These are phyloP conservation scores for Tapirus terrestris DNA, from an alignment of 2,113 vertebrate genomes.

Conservation along the genomic window DNA sequence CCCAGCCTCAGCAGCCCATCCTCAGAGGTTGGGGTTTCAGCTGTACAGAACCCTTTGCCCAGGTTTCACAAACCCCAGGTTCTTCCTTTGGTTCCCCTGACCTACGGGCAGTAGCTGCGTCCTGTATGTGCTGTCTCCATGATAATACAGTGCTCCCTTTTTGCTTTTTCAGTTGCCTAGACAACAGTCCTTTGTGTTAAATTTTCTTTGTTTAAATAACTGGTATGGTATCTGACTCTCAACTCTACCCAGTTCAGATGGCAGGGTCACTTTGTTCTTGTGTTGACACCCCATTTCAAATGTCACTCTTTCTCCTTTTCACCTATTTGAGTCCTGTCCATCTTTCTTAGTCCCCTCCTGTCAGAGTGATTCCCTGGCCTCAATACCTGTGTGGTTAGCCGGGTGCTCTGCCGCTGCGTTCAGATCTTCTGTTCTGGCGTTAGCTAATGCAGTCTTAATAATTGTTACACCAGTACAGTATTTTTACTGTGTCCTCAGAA, in stretches of 20 bases:
- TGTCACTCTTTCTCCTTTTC: too few species aligned
- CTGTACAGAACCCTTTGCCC: background rate
- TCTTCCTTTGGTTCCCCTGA: too few species aligned
- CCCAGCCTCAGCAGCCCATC: background rate
- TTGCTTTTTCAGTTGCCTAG: background rate
- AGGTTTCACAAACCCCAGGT: background rate
- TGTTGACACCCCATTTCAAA: background rate
- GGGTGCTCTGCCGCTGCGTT: background rate
- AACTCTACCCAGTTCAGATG: accelerated
- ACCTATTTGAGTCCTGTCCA: background rate
- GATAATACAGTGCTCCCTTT: accelerated
- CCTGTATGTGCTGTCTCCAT: accelerated
- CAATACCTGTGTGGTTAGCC: background rate
- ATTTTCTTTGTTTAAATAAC: background rate
- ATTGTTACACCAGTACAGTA: background rate
- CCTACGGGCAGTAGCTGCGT: accelerated
- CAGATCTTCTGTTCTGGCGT: too few species aligned
- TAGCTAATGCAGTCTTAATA: background rate
- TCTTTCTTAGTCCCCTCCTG: background rate
- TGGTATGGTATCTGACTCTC: background rate
- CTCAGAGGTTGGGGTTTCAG: background rate
- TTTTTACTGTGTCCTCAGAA: background rate
- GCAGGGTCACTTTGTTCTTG: too few species aligned
- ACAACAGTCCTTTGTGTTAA: background rate
- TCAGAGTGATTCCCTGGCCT: background rate